Percentiles rank a stretch among this genome's conserved stretches.
phyloP scores from a whole-genome alignment of 2,113 vertebrate genomes.

The Pachypanchax playfairii region DNA sequence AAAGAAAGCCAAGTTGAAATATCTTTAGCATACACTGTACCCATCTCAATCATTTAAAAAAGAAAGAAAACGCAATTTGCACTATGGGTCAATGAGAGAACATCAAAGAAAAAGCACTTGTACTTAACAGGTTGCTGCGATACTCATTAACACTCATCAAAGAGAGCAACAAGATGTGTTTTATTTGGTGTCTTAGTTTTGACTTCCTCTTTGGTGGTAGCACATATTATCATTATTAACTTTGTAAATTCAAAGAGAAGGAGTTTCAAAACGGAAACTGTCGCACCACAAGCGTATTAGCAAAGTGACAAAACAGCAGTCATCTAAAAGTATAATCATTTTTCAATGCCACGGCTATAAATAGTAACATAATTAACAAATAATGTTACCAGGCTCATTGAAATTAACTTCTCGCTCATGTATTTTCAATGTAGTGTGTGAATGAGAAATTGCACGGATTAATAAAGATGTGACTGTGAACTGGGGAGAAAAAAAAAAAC shows the following conservation, averaged over 20 bases:
- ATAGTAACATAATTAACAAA: not conserved
- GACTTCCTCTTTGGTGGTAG: not conserved
- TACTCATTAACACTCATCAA: not conserved
- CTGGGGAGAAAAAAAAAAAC: not conserved
- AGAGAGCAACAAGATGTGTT: not conserved
- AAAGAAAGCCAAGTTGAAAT: too few species aligned
- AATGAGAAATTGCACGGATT: conserved; percentile 1
- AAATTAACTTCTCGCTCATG: not conserved
- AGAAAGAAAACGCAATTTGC: not conserved
- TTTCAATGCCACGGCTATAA: not conserved
- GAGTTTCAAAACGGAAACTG: not conserved
- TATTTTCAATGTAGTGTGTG: conserved; percentile 2
- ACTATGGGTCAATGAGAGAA: not conserved
- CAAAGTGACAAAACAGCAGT: not conserved
- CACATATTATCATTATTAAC: not conserved
- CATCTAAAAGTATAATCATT: not conserved
- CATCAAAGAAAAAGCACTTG: not conserved
- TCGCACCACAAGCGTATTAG: not conserved
- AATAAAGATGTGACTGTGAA: not conserved
- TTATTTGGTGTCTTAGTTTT: not conserved
- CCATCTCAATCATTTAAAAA: not conserved
- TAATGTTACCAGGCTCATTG: not conserved
- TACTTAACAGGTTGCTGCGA: not conserved
- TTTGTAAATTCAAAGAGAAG: not conserved
- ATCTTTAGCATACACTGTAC: too few species aligned